phyloP scores from a whole-genome alignment of 2,797 vertebrate genomes.

The Gadopsis marmoratus region DNA sequence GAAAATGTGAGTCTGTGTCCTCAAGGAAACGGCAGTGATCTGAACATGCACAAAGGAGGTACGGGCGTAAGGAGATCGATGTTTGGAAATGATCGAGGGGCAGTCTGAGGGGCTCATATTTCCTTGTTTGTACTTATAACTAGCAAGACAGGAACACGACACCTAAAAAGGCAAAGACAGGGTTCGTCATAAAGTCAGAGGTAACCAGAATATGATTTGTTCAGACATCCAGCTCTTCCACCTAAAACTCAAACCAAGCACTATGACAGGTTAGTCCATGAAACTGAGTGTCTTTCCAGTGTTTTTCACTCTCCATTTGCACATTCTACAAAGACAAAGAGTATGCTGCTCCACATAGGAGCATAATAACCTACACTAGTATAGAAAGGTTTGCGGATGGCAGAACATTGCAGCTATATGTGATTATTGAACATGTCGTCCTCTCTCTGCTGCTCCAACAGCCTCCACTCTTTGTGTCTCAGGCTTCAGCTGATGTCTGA shows the following conservation, averaged over 20 bases:
- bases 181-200: background rate
- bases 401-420: background rate
- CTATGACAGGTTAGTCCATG: background rate
- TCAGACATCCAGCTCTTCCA: background rate
- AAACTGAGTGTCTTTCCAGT: background rate
- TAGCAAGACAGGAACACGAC: background rate
- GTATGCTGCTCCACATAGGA: no score
- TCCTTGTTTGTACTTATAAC: background rate
- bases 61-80: no score
- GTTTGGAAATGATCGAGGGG: background rate
- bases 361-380: background rate
- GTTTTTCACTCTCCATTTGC: background rate
- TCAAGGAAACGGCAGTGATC: constrained; percentile 5
- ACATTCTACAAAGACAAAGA: background rate
- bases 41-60: background rate
- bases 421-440: background rate
- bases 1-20: constrained; percentile 1
- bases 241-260: background rate
- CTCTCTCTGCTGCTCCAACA: background rate
- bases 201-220: background rate
- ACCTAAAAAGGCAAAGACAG: background rate
- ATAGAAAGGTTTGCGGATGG: background rate
- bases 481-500: background rate
- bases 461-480: background rate
- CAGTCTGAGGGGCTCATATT: background rate